Base-by-base conservation (phyloP, 2,797 vertebrate species). In the Acrossocheilus fasciatus region DNA sequence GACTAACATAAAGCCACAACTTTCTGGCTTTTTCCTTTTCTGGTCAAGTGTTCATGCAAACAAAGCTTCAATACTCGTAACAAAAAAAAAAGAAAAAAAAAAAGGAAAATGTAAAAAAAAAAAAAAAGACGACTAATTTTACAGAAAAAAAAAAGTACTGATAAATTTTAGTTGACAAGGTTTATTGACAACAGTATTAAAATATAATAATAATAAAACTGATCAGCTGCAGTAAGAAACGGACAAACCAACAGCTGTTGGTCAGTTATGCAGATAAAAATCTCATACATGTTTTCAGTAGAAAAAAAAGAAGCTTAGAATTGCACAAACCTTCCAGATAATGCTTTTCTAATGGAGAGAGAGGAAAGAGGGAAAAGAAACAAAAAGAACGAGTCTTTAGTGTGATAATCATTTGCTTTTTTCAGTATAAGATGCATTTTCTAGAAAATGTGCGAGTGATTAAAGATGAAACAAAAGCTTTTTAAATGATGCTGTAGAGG, bases 321-420 rank as follows among this genome's bases (percentile, higher is more conserved):
- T 94, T 93, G 92, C 94, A 96, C 96, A 96, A 96, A 96, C 96
- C 96, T 96, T 96, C 96, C 96, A 96, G 95, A 96, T 96, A 95
- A 96, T 96, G 96, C 95, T 96, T 96, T 96, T 96, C 96, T 96
- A 96, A 96, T 95, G 95, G 94, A 95, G 95, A 94, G 75, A 96
- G 93, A 94, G 90, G 90, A 90, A 91, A 93, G 87, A 88, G 70
- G 89, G 89, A 91, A 91, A 91, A 94, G 90, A 92, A 93, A 92
- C 93, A 89, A 95, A 95, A 92, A 96, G 91, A 95, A 95, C 94
- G 93, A 96, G 93, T 94, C 93, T 96, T 96, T 96, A 96, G 95
- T 95, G 91, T 91, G 91, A 75, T 86, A 89, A 90, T 70, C 66
- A 90, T 89, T 78, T 62, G 76, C 89, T 92, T 84, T 78, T 84